Evolutionary conservation across 2,113 vertebrate species (phyloP), one percentile per base, ranked within the genome.

Genomic region (Acrocephalus kingi): DNA sequence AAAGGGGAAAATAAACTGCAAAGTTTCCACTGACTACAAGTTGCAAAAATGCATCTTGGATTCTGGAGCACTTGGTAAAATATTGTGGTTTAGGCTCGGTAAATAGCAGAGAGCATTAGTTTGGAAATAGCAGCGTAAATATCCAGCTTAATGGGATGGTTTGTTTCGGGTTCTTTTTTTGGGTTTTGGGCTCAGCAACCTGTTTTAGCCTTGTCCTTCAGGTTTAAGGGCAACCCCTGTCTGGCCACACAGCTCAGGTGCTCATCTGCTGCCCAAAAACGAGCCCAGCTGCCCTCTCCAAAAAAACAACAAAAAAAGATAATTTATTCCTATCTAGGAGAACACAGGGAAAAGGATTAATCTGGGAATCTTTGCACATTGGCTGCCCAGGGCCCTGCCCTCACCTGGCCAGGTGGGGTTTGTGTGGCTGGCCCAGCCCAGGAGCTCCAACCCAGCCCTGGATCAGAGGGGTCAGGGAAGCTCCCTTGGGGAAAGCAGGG

Each of bases 11-110:
- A 94, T 86, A 97, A 97, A 94, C 88, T 79, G 83, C 88, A 89
- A 78, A 93, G 61, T 97, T 97, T 96, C 96, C 94, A 96, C 88
- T 95, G 94, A 93, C 79, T 90, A 58, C 92, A 33, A 87, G 96
- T 90, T 96, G 93, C 96, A 96, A 96, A 97, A 97, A 96, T 84
- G 94, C 95, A 86, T 91, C 75, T 93, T 49, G 76, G 76, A 75
- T 97, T 91, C 87, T 88, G 92, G 64, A 88, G 90, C 49, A 72
- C 68, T 95, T 62, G 90, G 94, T 96, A 96, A 96, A 96, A 97
- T 92, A 81, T 61, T 97, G 96, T 96, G 96, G 92, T 96, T 96
- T 83, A 39, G 72, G 87, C 82, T 95, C 1, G 0, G 93, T 94
- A 96, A 95, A 96, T 74, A 96, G 88, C 79, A 90, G 83, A 51